Conservation (phyloP, 2,888 invertebrate species). For the Kuschelorhynchus macadamiae region DNA sequence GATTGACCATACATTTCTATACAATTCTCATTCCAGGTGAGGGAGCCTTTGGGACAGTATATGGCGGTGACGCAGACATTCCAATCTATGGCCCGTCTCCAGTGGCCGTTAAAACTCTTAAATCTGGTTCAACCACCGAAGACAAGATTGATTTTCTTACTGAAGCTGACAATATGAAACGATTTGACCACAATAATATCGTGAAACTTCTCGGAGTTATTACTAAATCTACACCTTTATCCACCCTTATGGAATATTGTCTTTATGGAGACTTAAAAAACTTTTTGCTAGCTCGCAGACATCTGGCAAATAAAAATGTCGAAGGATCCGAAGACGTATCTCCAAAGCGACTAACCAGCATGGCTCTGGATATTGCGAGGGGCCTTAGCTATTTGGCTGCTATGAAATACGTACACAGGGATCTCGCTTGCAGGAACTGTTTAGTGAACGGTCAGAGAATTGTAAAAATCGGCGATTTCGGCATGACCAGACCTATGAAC, state of each 20-base stretch:
- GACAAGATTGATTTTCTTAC: conserved; percentile 92
- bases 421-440: conserved; percentile 83
- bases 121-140: conserved; percentile 85
- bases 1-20: not conserved
- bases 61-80: conserved; percentile 85
- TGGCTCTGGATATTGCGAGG: conserved; percentile 90
- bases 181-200: conserved; percentile 91
- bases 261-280: conserved; percentile 93
- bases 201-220: conserved; percentile 86
- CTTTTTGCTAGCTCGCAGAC: conserved; percentile 86
- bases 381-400: conserved; percentile 89
- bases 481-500: conserved; percentile 87
- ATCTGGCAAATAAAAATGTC: conserved; percentile 70
- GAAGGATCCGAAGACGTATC: conserved; percentile 77
- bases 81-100: conserved; percentile 79
- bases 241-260: conserved; percentile 95
- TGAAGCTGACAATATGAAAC: conserved; percentile 95
- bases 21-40: conserved; percentile 74
- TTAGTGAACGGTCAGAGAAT: conserved; percentile 77
- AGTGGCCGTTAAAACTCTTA: conserved; percentile 91
- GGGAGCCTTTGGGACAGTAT: conserved; percentile 94
- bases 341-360: conserved; percentile 83
- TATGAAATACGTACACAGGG: conserved; percentile 90
- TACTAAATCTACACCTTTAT: conserved; percentile 88
- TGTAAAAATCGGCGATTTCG: conserved; percentile 92